Conservation (phyloP, 2,888 invertebrate species). For the Gandaritis pyraliata region DNA sequence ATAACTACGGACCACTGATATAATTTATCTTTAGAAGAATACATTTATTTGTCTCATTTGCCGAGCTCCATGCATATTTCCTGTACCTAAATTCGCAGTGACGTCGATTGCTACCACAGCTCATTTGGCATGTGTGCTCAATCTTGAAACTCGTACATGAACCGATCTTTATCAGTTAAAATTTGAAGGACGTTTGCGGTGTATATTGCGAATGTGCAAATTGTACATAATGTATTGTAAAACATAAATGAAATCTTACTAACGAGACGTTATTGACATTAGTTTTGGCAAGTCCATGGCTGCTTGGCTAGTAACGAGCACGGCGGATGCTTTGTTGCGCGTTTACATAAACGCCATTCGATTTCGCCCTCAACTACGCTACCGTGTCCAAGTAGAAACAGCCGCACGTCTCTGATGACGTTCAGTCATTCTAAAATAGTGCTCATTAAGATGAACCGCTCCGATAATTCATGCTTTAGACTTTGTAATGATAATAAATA, state of each 20-base stretch:
- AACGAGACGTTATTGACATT: slow-evolving; percentile 63
- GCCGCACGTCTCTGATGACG: slow-evolving; percentile 57
- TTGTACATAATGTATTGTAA: slow-evolving; percentile 29
- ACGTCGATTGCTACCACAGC: slow-evolving; percentile 41
- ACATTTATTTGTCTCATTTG: slow-evolving; percentile 35
- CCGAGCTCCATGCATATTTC: slow-evolving; percentile 37
- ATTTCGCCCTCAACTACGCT: slow-evolving; percentile 59
- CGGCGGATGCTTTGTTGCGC: slow-evolving; percentile 59
- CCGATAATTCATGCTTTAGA: slow-evolving; percentile 43
- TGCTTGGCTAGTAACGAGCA: slow-evolving; percentile 48
- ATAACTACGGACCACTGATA: slow-evolving; percentile 14
- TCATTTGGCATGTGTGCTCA: slow-evolving; percentile 43
- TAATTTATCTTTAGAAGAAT: slow-evolving; percentile 27
- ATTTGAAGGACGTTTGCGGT: slow-evolving; percentile 37
- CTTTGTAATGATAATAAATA: slow-evolving; percentile 42
- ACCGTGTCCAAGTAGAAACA: slow-evolving; percentile 50
- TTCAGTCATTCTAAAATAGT: slow-evolving; percentile 60
- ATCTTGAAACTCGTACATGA: slow-evolving; percentile 38
- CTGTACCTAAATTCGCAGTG: slow-evolving; percentile 37
- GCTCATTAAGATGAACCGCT: slow-evolving; percentile 56
- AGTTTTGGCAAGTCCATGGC: slow-evolving; percentile 60
- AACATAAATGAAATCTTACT: slow-evolving; percentile 48
- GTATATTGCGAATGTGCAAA: slow-evolving; percentile 33
- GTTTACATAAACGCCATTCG: slow-evolving; percentile 60
- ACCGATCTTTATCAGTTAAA: slow-evolving; percentile 39